Conservation (phyloP, 2,888 invertebrate species). For the Eudasyphora cyanicolor region DNA sequence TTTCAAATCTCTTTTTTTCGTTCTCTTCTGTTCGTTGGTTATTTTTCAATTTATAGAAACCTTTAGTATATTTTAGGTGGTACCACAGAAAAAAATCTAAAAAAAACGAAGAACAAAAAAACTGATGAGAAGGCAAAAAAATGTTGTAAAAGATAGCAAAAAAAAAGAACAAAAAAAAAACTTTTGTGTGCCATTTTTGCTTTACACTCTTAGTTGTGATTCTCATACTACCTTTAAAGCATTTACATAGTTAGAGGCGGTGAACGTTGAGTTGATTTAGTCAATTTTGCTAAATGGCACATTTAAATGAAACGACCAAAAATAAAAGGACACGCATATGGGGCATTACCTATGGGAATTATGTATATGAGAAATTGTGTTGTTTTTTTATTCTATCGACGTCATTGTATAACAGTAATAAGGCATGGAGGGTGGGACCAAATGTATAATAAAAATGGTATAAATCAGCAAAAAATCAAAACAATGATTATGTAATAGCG, state of each 20-base stretch:
- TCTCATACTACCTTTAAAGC: background rate
- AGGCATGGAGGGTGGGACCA: too few species aligned
- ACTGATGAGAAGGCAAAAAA: background rate
- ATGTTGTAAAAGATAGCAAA: conserved; percentile 59
- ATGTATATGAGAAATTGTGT: too few species aligned
- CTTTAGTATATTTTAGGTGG: conserved; percentile 64
- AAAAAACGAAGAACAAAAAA: too few species aligned
- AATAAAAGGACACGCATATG: background rate
- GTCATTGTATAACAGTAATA: too few species aligned
- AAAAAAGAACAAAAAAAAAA: background rate
- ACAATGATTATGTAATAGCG: too few species aligned
- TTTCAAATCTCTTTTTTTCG: background rate
- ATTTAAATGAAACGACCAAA: background rate
- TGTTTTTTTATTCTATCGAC: too few species aligned
- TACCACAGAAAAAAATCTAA: conserved; percentile 24
- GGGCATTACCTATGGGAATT: too few species aligned
- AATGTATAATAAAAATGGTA: too few species aligned
- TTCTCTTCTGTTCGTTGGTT: background rate
- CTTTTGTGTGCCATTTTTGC: background rate
- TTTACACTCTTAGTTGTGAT: background rate
- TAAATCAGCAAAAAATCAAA: too few species aligned
- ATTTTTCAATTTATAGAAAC: conserved; percentile 13
- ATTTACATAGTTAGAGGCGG: background rate
- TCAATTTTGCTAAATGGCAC: conserved; percentile 27
- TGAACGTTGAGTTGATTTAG: conserved; percentile 58